Base-by-base conservation (phyloP, 2,113 vertebrate genomes). In the Gavialis gangeticus region DNA sequence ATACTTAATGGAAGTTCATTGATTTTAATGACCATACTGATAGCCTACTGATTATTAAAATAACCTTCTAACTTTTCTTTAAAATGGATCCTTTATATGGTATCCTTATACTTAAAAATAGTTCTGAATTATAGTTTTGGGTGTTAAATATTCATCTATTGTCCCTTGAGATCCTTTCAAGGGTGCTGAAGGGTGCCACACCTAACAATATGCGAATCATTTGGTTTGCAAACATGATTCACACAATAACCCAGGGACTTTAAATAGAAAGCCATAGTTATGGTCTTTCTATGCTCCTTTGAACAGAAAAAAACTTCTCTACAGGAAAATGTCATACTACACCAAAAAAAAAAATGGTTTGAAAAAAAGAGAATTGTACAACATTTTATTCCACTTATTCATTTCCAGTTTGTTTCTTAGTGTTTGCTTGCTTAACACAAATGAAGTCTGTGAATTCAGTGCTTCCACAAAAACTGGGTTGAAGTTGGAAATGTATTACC, bases 21-120 rank as follows among this genome's bases (percentile, higher is more conserved):
- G 94, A 96, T 97, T 97, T 92, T 91, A 96, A 96, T 96, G 96
- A 96, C 75, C 82, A 89, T 91, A 95, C 92, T 89, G 86, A 96
- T 89, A 79, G 55, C 69, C 91, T 84, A 75, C 63, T 90, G 46
- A 64, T 92, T 97, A 94, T 94, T 93, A 94, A 95, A 93, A 93
- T 90, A 79, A 95, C 82, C 84, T 91, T 87, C 55, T 75, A 91
- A 84, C 64, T 85, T 85, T 93, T 92, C 59, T 85, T 93, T 92
- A 60, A 10, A 90, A 86, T 80, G 28, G 62, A 14, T 78, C 12
- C 4, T 78, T 10, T 6, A 54, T 3, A 0, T 28, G 62, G 15
- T 1, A 0, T 5, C 12, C 77, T 56, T 69, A 59, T 92, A 55
- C 18, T 79, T 59, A 60, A 77, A 85, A 3, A 57, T 3, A 21